Evolutionary conservation across 2,797 vertebrate genomes (phyloP).

Genomic region (Sciurus vulgaris): DNA sequence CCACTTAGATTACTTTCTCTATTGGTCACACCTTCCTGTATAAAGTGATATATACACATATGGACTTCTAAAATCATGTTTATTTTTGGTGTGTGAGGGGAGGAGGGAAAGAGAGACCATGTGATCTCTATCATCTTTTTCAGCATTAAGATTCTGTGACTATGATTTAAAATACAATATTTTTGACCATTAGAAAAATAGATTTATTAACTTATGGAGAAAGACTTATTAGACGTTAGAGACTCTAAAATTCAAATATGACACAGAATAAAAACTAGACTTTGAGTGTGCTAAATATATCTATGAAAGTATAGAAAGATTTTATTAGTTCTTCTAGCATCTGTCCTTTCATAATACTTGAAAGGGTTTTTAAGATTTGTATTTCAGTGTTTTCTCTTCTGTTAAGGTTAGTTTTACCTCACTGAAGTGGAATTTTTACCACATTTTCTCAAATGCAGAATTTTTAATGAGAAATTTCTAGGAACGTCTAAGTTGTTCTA

Average conservation of each 20-base stretch:
- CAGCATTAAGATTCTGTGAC: neutral
- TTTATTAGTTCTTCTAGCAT: neutral
- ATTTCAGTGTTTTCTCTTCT: neutral
- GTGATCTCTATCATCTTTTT: constrained; percentile 42
- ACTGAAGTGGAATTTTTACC: neutral
- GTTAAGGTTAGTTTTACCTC: neutral
- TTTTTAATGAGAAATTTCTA: neutral
- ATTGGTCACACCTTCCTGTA: constrained; percentile 52
- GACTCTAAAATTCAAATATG: neutral
- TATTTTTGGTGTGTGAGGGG: constrained; percentile 29
- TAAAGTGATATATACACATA: constrained; percentile 54
- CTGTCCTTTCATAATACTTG: neutral
- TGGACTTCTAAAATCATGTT: constrained; percentile 36
- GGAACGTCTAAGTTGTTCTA: neutral
- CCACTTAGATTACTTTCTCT: constrained; percentile 44
- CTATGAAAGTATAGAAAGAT: neutral
- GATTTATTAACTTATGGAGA: constrained; percentile 8
- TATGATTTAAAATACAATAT: neutral
- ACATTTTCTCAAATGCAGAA: neutral
- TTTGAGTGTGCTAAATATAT: neutral
- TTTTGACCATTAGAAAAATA: constrained; percentile 14
- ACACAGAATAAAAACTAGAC: neutral
- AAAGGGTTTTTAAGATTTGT: neutral
- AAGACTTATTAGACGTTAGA: neutral
- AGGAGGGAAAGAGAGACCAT: neutral